phyloP scores from a whole-genome alignment of 1,140 invertebrate species.

The Mycetomoellerius zeteki region DNA sequence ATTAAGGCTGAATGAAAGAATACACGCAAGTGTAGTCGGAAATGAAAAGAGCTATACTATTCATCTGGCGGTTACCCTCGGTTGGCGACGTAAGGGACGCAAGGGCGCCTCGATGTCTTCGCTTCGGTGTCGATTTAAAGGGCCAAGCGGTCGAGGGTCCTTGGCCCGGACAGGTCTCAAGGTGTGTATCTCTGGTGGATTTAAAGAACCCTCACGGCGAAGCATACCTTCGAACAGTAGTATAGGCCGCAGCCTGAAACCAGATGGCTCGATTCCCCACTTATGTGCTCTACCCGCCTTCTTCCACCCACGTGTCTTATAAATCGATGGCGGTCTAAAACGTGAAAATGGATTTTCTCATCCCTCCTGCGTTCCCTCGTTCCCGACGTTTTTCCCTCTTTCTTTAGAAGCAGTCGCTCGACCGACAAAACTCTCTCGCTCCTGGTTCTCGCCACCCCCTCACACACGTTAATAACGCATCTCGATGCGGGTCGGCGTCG shows the following conservation, averaged over 20 bases:
- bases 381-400: conserved; percentile 45
- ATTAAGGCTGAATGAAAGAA: conserved; percentile 52
- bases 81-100: conserved; percentile 56
- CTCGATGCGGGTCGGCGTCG: conserved; percentile 77
- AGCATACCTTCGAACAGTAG: conserved; percentile 44
- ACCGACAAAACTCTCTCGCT: conserved; percentile 47
- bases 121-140: conserved; percentile 79
- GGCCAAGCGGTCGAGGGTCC: conserved; percentile 77
- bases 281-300: conserved; percentile 29
- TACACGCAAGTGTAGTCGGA: conserved; percentile 20
- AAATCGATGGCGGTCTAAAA: conserved; percentile 74
- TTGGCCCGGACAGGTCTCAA: conserved; percentile 82
- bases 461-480: conserved; percentile 81
- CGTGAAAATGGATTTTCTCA: conserved; percentile 74
- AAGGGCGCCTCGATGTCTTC: conserved; percentile 69
- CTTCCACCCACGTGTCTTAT: conserved; percentile 72
- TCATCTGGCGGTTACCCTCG: conserved; percentile 68
- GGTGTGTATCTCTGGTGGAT: conserved; percentile 81
- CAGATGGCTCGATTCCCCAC: conserved; percentile 78
- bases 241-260: conserved; percentile 49
- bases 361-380: conserved; percentile 44
- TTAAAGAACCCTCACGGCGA: conserved; percentile 80
- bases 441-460: conserved; percentile 4
- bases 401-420: conserved; percentile 65
- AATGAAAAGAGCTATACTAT: conserved; percentile 60